Conservation (phyloP, 2,888 invertebrate species). For the Drosophila formosana region DNA sequence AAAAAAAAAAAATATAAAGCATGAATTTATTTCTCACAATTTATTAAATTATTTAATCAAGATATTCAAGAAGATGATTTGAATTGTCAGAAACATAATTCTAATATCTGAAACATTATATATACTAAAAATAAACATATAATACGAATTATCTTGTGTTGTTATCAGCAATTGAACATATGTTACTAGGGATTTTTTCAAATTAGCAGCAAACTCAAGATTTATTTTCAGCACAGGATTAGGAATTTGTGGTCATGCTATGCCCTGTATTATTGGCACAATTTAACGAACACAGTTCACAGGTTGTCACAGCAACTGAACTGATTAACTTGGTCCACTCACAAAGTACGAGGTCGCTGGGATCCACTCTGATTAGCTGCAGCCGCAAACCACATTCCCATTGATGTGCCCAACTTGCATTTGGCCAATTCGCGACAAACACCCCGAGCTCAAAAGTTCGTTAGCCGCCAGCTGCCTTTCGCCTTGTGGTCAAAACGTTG, state of each 20-base stretch:
- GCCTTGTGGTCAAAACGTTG: conserved; percentile 38
- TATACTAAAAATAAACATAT: no score
- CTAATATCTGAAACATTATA: no score
- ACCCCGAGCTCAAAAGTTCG: conserved; percentile 29
- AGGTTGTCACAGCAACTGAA: conserved; percentile 1
- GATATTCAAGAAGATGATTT: no score
- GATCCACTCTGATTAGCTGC: conserved; percentile 30
- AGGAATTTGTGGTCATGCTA: background rate
- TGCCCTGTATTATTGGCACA: background rate
- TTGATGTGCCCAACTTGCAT: conserved; percentile 33
- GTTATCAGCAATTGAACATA: background rate
- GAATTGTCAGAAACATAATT: no score
- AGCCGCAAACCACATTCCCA: conserved; percentile 35
- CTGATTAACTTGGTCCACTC: conserved; percentile 15
- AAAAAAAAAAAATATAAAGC: no score
- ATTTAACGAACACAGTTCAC: no score
- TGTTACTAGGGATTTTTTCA: background rate
- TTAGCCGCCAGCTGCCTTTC: conserved; percentile 42
- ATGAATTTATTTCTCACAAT: no score
- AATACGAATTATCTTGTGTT: background rate
- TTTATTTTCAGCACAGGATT: no score
- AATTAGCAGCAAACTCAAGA: no score
- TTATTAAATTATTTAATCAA: no score
- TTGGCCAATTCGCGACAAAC: conserved; percentile 29
- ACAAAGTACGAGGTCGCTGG: conserved; percentile 1